Percentiles rank a stretch among this genome's conserved stretches.
phyloP scores from a whole-genome alignment of 2,113 vertebrate genomes.

The Lasiurus cinereus region DNA sequence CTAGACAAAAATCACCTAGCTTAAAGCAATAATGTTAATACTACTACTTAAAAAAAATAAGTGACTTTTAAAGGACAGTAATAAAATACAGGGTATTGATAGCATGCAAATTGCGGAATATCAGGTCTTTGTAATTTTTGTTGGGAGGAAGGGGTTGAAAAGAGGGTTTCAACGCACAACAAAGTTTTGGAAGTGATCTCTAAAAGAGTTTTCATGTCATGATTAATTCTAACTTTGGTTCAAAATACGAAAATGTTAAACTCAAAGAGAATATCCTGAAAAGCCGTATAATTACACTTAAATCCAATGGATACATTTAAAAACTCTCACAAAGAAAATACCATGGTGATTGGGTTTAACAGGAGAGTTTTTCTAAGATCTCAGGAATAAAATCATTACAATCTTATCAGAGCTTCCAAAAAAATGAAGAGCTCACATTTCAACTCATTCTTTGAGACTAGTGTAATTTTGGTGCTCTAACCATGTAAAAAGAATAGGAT shows the following conservation, averaged over 20 bases:
- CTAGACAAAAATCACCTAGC: background rate
- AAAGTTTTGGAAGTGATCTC: background rate
- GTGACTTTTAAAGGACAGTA: background rate
- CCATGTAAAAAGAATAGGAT: background rate
- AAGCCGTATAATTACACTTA: background rate
- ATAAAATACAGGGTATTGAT: background rate
- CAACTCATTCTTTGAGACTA: background rate
- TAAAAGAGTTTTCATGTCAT: background rate
- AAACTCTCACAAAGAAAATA: slow-evolving; percentile 10
- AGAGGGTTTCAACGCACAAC: background rate
- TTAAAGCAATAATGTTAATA: slow-evolving; percentile 31
- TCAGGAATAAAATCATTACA: background rate
- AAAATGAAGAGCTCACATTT: background rate
- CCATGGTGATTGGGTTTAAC: background rate
- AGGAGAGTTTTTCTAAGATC: background rate
- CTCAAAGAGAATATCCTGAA: background rate
- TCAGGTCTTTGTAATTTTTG: background rate
- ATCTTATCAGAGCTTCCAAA: background rate
- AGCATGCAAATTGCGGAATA: background rate
- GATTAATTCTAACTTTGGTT: slow-evolving; percentile 17
- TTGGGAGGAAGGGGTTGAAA: background rate
- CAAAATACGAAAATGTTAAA: background rate
- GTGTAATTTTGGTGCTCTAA: background rate
- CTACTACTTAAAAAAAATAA: background rate
- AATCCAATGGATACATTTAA: background rate